Percentiles rank a stretch among this genome's conserved stretches.
Conservation (phyloP, 2,797 vertebrate species). For the Myripristis murdjan region DNA sequence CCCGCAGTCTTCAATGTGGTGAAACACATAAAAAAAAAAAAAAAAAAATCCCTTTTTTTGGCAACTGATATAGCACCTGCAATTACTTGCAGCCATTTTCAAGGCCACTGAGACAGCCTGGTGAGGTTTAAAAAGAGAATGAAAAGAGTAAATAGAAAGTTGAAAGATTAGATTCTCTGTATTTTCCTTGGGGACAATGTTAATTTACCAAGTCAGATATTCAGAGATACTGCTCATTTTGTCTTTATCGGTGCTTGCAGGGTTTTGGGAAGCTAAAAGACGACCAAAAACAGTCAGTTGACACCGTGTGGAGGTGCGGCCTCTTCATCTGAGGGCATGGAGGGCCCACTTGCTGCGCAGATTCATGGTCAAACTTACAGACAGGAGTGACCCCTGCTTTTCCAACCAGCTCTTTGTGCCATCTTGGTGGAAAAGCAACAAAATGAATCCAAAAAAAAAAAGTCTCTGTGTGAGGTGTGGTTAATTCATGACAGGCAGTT, state of each 20-base stretch:
- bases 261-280: slow-evolving; percentile 27
- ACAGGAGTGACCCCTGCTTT: neutral
- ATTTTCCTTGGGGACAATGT: too few relatives aligned
- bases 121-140: slow-evolving; percentile 33
- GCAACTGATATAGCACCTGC: slow-evolving; percentile 21
- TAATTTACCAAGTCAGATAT: slow-evolving; percentile 35
- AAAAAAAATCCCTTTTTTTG: slow-evolving; percentile 5
- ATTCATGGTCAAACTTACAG: neutral
- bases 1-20: slow-evolving; percentile 33
- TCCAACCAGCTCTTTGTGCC: slow-evolving; percentile 16
- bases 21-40: slow-evolving; percentile 20
- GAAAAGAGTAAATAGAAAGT: slow-evolving; percentile 40
- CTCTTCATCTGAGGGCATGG: slow-evolving; percentile 25
- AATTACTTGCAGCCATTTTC: slow-evolving; percentile 24
- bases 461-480: slow-evolving; percentile 7
- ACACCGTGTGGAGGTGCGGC: slow-evolving; percentile 36
- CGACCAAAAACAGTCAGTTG: slow-evolving; percentile 39
- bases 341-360: neutral
- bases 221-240: slow-evolving; percentile 4
- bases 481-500: slow-evolving; percentile 5
- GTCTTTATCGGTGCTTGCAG: slow-evolving; percentile 28
- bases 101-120: slow-evolving; percentile 2
- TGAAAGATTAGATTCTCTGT: neutral
- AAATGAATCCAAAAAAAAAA: neutral
- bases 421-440: slow-evolving; percentile 24